Conservation (phyloP, 1,140 invertebrate genomes). For the Drosophila novamexicana region DNA sequence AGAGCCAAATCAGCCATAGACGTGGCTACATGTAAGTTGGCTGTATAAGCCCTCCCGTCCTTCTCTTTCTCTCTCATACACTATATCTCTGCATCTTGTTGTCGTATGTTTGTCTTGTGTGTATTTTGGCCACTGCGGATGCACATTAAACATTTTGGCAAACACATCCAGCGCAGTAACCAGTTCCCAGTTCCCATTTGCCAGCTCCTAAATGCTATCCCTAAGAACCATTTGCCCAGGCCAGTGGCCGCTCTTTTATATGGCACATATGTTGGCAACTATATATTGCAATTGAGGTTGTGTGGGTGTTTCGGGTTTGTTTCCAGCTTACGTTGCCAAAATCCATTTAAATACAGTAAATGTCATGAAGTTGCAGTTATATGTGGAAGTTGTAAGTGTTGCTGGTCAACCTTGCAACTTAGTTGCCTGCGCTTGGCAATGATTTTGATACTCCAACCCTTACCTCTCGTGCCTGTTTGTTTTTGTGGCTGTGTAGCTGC, state of each 20-base stretch:
- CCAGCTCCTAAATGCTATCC: neutral
- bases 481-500: constrained; percentile 52
- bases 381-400: constrained; percentile 22
- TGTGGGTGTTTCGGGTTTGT: constrained; percentile 43
- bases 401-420: constrained; percentile 72
- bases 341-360: constrained; percentile 76
- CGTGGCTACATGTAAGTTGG: constrained; percentile 28
- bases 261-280: constrained; percentile 48
- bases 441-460: constrained; percentile 28
- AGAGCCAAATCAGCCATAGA: constrained; percentile 47
- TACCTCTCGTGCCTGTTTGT: constrained; percentile 28
- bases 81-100: constrained; percentile 16
- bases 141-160: constrained; percentile 78
- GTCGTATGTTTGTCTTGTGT: constrained; percentile 60
- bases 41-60: too few species aligned
- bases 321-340: constrained; percentile 70
- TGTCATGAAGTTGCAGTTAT: constrained; percentile 36
- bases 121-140: constrained; percentile 72
- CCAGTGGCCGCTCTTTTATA: neutral
- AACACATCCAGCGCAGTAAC: constrained; percentile 43
- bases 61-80: neutral
- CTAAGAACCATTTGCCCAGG: neutral
- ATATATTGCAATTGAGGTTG: constrained; percentile 36
- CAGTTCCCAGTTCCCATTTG: constrained; percentile 19
- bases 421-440: constrained; percentile 70